Evolutionary conservation across 2,797 vertebrate species (phyloP).

Genomic region (Brachyalestes nurse): DNA sequence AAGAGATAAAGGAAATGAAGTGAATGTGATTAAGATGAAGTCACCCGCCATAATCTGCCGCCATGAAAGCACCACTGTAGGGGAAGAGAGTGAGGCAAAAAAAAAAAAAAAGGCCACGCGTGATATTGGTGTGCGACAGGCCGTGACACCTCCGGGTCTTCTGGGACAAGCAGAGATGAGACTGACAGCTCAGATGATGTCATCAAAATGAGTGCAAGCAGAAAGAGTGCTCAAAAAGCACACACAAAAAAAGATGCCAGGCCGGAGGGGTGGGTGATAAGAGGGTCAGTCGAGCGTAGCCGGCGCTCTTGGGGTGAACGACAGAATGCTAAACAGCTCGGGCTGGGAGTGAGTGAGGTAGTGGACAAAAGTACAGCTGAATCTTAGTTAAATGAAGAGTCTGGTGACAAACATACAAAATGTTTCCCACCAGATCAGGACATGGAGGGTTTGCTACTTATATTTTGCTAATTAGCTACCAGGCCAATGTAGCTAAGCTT

Average conservation of each 20-base stretch:
- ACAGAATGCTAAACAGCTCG: slow-evolving; percentile 61
- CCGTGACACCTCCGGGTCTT: slow-evolving; percentile 69
- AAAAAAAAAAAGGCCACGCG: slow-evolving; percentile 51
- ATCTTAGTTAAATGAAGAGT: not conserved
- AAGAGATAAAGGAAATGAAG: slow-evolving; percentile 75
- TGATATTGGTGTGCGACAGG: slow-evolving; percentile 70
- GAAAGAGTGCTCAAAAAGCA: slow-evolving; percentile 61
- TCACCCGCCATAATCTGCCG: slow-evolving; percentile 72
- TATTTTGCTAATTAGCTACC: not conserved
- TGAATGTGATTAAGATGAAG: slow-evolving; percentile 79
- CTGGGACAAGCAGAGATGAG: slow-evolving; percentile 66
- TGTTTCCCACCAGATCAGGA: not conserved
- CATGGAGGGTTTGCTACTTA: not conserved
- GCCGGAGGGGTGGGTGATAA: slow-evolving; percentile 68
- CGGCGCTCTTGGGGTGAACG: slow-evolving; percentile 57
- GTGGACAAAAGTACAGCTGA: not conserved
- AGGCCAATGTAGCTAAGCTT: too few species aligned
- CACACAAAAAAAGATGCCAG: slow-evolving; percentile 58
- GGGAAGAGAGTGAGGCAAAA: slow-evolving; percentile 43
- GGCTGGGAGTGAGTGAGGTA: not conserved
- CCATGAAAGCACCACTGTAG: slow-evolving; percentile 62
- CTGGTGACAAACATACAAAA: not conserved
- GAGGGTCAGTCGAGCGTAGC: slow-evolving; percentile 68
- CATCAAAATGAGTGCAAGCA: slow-evolving; percentile 74
- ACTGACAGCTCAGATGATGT: slow-evolving; percentile 78